Percentiles rank a stretch among this genome's conserved stretches.
Conservation (phyloP, 2,888 invertebrate species). For the Frankliniella fusca region DNA sequence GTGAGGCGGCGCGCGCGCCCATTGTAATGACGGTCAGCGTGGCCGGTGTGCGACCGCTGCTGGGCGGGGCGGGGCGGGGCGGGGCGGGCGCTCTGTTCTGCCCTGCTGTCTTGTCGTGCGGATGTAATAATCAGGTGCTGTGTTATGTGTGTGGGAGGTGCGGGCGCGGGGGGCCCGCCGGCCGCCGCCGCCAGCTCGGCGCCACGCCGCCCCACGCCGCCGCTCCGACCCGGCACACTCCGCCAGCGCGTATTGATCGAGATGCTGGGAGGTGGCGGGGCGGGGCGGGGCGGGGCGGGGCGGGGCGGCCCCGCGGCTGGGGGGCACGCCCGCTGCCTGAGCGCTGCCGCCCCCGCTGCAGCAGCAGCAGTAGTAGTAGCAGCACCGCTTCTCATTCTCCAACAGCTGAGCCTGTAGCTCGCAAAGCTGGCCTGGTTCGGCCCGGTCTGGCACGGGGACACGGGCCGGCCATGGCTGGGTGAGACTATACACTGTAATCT, state of each 20-base stretch:
- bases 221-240: constrained; percentile 12
- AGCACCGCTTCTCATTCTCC: too few relatives aligned
- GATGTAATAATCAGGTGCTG: background rate
- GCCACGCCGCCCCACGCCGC: background rate
- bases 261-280: constrained; percentile 28
- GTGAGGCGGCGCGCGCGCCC: background rate
- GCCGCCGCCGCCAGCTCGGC: background rate
- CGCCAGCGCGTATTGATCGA: constrained; percentile 4
- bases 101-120: background rate
- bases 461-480: too few relatives aligned
- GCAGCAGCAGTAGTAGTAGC: too few relatives aligned
- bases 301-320: constrained; percentile 31
- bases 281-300: constrained; percentile 27
- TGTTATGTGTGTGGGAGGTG: background rate
- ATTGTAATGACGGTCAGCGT: background rate
- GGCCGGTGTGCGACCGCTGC: background rate
- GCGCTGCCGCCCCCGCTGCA: too few relatives aligned
- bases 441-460: background rate
- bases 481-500: too few relatives aligned
- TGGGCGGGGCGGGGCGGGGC: background rate
- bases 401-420: constrained; percentile 13
- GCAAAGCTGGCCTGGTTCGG: too few relatives aligned
- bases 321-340: background rate
- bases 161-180: background rate
- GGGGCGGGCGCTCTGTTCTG: too few relatives aligned